phyloP scores from a whole-genome alignment of 2,888 invertebrate species.

The Drosophila siamana region DNA sequence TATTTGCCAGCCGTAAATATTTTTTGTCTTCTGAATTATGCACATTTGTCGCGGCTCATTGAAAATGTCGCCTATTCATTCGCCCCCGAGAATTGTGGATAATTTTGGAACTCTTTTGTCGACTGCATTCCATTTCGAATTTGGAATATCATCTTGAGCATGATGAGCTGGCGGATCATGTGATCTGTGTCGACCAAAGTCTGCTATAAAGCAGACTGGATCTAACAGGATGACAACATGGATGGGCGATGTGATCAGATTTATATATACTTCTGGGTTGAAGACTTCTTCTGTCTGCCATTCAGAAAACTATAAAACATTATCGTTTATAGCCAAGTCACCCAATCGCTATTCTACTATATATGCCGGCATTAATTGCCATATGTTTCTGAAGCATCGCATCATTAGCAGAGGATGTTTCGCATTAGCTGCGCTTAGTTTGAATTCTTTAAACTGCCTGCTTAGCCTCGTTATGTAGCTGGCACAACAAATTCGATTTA shows the following conservation, averaged over 20 bases:
- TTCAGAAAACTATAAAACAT: constrained; percentile 4
- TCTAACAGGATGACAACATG: background rate
- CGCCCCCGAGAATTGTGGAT: constrained; percentile 9
- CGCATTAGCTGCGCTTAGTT: constrained; percentile 68
- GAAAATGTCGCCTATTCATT: constrained; percentile 38
- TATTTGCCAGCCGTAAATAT: constrained; percentile 52
- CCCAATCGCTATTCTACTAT: background rate
- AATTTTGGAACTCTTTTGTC: constrained; percentile 36
- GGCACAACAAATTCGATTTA: background rate
- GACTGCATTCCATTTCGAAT: constrained; percentile 12
- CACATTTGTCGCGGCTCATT: constrained; percentile 66
- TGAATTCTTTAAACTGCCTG: constrained; percentile 20
- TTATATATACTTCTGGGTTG: background rate
- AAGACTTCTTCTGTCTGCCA: background rate
- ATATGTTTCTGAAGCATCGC: constrained; percentile 36
- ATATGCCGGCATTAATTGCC: constrained; percentile 8
- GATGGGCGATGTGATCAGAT: background rate
- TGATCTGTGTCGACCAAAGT: constrained; percentile 2
- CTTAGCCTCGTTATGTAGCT: constrained; percentile 21
- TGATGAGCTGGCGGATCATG: background rate
- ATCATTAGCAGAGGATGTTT: constrained; percentile 51
- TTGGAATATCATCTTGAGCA: background rate
- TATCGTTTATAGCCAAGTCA: background rate
- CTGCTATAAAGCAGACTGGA: background rate
- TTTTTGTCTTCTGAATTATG: constrained; percentile 61